phyloP scores from a whole-genome alignment of 2,797 vertebrate genomes.

The Pangasius djambal region DNA sequence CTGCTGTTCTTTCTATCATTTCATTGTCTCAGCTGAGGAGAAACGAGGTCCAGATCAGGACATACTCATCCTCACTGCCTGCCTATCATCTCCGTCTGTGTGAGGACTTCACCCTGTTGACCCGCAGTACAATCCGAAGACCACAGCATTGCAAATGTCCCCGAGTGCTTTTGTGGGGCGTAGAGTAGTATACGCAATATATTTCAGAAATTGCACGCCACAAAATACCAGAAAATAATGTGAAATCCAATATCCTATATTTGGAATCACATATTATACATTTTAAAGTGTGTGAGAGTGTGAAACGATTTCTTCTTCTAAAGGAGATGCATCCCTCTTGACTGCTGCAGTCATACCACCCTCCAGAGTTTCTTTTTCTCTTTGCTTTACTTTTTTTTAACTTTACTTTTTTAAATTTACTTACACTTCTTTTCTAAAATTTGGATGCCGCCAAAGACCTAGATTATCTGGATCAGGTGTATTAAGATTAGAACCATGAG shows the following conservation, averaged over 20 bases:
- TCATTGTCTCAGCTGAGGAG: slow-evolving; percentile 64
- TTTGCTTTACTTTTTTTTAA: background rate
- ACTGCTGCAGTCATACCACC: background rate
- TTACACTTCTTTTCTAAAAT: background rate
- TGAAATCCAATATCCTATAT: background rate
- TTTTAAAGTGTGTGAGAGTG: slow-evolving; percentile 5
- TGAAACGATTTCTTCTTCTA: background rate
- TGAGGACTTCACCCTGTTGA: slow-evolving; percentile 7
- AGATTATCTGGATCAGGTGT: background rate
- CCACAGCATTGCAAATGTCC: background rate
- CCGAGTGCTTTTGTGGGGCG: background rate
- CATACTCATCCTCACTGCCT: slow-evolving; percentile 17
- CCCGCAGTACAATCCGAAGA: background rate
- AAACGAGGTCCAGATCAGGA: slow-evolving; percentile 31
- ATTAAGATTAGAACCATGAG: background rate
- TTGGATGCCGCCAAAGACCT: background rate
- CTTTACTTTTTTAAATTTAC: background rate
- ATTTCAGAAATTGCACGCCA: background rate
- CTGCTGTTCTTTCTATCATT: slow-evolving; percentile 67
- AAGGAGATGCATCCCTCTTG: no score
- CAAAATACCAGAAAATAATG: background rate
- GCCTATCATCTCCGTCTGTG: slow-evolving; percentile 10
- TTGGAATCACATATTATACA: background rate
- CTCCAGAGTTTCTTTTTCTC: background rate
- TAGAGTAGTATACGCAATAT: background rate